phyloP scores from a whole-genome alignment of 2,797 vertebrate species.

The Onychomys torridus region DNA sequence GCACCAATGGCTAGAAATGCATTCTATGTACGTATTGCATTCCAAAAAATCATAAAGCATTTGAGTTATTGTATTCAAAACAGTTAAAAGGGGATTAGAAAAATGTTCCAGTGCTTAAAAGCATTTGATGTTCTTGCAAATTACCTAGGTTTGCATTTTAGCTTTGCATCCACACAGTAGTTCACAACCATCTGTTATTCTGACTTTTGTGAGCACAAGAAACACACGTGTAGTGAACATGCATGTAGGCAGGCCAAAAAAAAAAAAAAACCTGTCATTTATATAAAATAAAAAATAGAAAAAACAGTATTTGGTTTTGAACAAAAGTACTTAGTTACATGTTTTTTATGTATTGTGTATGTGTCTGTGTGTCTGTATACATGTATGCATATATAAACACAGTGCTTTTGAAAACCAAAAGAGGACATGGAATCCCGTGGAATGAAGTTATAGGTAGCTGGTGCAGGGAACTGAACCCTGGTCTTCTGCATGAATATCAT shows the following conservation, averaged over 20 bases:
- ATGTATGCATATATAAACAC: background rate
- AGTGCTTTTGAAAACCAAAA: background rate
- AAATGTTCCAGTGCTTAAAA: no score
- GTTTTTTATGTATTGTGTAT: background rate
- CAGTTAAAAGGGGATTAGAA: background rate
- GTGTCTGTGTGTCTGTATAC: background rate
- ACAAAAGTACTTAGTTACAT: background rate
- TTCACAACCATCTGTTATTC: background rate
- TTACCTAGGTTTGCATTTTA: background rate
- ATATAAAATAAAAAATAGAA: background rate
- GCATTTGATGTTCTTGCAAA: background rate
- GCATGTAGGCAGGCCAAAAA: background rate
- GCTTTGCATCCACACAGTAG: background rate
- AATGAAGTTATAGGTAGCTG: background rate
- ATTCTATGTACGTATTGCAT: background rate
- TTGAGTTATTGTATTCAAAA: background rate
- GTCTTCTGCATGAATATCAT: background rate
- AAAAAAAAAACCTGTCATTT: background rate
- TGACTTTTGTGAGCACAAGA: background rate
- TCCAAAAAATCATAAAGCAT: background rate
- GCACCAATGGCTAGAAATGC: background rate
- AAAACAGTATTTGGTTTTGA: background rate
- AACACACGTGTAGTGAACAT: background rate
- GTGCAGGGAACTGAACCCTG: background rate
- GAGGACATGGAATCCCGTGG: background rate